A percentile compares a stretch with the other conserved stretches of the same genome.
phyloP scores from a whole-genome alignment of 2,888 invertebrate genomes.

The Drosophila acutilabella region DNA sequence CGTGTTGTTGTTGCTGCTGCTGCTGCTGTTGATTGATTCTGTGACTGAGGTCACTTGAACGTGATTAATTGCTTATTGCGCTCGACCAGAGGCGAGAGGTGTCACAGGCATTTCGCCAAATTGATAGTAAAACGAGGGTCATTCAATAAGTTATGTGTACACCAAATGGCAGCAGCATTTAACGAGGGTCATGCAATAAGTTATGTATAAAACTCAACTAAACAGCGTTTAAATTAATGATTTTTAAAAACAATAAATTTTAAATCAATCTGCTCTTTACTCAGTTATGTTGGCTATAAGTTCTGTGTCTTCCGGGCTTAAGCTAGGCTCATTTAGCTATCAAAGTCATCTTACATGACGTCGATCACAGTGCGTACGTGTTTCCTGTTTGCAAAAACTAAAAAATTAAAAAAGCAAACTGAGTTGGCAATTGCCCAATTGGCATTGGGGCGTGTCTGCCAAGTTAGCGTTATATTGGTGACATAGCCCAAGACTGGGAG shows the following conservation, averaged over 20 bases:
- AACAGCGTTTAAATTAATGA: neutral
- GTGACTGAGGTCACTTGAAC: conserved; percentile 72
- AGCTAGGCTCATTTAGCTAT: conserved; percentile 79
- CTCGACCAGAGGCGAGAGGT: conserved; percentile 15
- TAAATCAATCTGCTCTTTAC: neutral
- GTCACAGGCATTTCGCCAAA: conserved; percentile 15
- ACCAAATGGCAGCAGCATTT: neutral
- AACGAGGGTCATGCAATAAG: too few species aligned
- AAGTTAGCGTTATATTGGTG: conserved; percentile 58
- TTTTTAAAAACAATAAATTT: neutral
- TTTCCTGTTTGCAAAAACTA: conserved; percentile 65
- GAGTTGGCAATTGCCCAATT: conserved; percentile 22
- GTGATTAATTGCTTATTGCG: conserved; percentile 71
- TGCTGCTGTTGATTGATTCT: conserved; percentile 70
- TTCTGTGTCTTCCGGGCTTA: conserved; percentile 49
- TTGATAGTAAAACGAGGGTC: conserved; percentile 24
- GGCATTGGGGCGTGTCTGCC: conserved; percentile 50
- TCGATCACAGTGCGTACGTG: conserved; percentile 66
- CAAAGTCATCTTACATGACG: conserved; percentile 74
- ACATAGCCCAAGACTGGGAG: conserved; percentile 50
- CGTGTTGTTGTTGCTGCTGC: conserved; percentile 35
- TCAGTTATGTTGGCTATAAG: conserved; percentile 20
- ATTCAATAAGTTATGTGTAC: conserved; percentile 1
- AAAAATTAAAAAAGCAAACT: neutral
- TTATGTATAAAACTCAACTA: too few species aligned